A percentile compares a stretch with the other conserved stretches of the same genome.
Evolutionary conservation across 2,797 vertebrate genomes (phyloP).

Genomic region (Catostomus latipinnis): DNA sequence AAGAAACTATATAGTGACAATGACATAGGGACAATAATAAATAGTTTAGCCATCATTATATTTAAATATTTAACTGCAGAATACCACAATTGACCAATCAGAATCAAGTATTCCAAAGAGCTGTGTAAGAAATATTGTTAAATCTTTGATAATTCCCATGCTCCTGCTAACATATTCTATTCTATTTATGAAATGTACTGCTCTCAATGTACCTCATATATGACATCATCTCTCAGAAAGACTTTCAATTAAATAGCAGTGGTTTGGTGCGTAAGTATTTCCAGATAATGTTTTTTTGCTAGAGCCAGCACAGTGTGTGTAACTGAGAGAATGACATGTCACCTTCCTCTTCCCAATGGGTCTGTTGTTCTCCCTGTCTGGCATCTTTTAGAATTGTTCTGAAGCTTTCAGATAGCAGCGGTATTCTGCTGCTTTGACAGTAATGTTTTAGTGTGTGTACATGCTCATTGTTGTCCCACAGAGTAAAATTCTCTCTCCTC

Average conservation of each 20-base stretch:
- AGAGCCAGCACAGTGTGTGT: slow-evolving; percentile 15
- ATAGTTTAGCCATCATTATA: no score
- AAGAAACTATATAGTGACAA: no score
- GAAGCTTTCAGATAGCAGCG: slow-evolving; percentile 24
- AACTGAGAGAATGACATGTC: not conserved
- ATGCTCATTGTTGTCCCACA: slow-evolving; percentile 6
- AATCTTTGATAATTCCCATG: not conserved
- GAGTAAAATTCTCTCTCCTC: slow-evolving; percentile 1
- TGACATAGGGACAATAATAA: no score
- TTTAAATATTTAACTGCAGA: not conserved
- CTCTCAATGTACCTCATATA: not conserved
- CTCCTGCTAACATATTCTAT: not conserved
- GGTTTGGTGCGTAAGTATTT: not conserved
- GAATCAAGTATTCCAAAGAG: not conserved
- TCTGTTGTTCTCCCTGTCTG: slow-evolving; percentile 16
- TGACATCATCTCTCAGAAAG: slow-evolving; percentile 35
- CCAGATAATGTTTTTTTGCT: not conserved
- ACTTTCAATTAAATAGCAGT: slow-evolving; percentile 29
- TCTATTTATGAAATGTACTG: not conserved
- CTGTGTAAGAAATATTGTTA: not conserved
- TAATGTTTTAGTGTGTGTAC: slow-evolving; percentile 10
- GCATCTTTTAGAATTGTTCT: slow-evolving; percentile 12
- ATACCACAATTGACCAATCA: not conserved
- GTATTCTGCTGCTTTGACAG: not conserved
- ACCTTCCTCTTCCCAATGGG: slow-evolving; percentile 22